Evolutionary conservation across 2,888 invertebrate species (phyloP), one percentile per base, ranked within the genome.

Genomic region (Cheilosia vulpina): DNA sequence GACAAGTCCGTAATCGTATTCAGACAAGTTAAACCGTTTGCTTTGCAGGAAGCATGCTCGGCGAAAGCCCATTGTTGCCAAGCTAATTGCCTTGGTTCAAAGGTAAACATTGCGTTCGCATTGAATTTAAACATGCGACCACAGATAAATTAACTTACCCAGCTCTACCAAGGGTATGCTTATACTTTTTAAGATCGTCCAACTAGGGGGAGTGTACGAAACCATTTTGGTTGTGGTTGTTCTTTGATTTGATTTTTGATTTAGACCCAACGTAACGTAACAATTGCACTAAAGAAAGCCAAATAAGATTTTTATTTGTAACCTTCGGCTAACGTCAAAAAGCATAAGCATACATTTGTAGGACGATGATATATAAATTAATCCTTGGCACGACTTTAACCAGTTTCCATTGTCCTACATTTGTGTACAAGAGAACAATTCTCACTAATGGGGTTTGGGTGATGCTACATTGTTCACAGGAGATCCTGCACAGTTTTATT

Each of bases 81-180:
- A 31, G 71, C 84, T 84, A 80, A 84, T 84, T 84, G 80, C 84
- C 66, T 60, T 43, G 80, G 80, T 75, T 17, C 84, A 84, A 79
- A 84, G 84, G 84, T 76, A 84, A 80, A 76, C 65, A 80, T 75
- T 58, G 55, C 53, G 71, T 60, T 63, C 57, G 53, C 75, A 75
- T 66, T 69, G 71, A 69, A 80, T 65, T 84, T 69, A 24, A 53
- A 60, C 84, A 84, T 80, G 84, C 84, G 31, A 31, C 31, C 31
- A 9, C 0, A 9, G 9, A 31, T 9, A 31, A 31, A 31, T 31
- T 31, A 31, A 31, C 9, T 31, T 31, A 31, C 31, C 31, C 31
- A 1, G 31, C 31, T 31, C 2, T 31, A 9, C 31, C 9, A 31
- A 31, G 31, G 9, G 31, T 31, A 2, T 31, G 31, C 31, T 31